Conservation (phyloP, 2,888 invertebrate genomes). For the Melitaea athalia region DNA sequence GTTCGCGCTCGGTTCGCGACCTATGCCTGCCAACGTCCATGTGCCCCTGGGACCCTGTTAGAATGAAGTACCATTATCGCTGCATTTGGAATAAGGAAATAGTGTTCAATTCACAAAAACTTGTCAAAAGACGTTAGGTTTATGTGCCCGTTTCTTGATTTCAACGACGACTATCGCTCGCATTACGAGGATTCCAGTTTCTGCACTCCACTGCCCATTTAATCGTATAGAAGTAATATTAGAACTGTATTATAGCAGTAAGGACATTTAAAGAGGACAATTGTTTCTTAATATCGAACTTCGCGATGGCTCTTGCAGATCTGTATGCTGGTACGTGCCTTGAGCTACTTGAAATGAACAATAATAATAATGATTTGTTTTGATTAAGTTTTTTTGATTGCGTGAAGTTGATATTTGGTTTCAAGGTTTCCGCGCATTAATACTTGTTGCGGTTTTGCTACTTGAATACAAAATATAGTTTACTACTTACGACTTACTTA, state of each 20-base stretch:
- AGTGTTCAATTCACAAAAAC: constrained; percentile 95
- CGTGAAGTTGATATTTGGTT: constrained; percentile 52
- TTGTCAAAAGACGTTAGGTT: constrained; percentile 95
- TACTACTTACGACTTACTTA: background rate
- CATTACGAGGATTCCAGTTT: constrained; percentile 66
- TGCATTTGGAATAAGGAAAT: constrained; percentile 97
- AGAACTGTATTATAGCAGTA: constrained; percentile 69
- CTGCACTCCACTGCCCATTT: constrained; percentile 72
- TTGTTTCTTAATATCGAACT: constrained; percentile 55
- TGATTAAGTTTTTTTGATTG: constrained; percentile 59
- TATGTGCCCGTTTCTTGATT: constrained; percentile 52
- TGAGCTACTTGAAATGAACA: constrained; percentile 39
- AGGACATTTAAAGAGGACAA: constrained; percentile 58
- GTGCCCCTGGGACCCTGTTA: constrained; percentile 76
- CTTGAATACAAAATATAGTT: background rate
- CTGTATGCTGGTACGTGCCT: constrained; percentile 74
- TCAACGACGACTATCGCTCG: constrained; percentile 72
- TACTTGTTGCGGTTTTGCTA: constrained; percentile 46
- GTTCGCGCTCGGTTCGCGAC: constrained; percentile 73
- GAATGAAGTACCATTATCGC: constrained; percentile 89
- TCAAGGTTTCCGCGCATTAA: constrained; percentile 67
- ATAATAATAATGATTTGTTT: constrained; percentile 43
- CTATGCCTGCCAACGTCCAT: constrained; percentile 77
- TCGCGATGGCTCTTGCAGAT: constrained; percentile 75
- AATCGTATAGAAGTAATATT: constrained; percentile 64